phyloP scores from a whole-genome alignment of 2,888 invertebrate genomes.

The Choristoneura rosaceana region DNA sequence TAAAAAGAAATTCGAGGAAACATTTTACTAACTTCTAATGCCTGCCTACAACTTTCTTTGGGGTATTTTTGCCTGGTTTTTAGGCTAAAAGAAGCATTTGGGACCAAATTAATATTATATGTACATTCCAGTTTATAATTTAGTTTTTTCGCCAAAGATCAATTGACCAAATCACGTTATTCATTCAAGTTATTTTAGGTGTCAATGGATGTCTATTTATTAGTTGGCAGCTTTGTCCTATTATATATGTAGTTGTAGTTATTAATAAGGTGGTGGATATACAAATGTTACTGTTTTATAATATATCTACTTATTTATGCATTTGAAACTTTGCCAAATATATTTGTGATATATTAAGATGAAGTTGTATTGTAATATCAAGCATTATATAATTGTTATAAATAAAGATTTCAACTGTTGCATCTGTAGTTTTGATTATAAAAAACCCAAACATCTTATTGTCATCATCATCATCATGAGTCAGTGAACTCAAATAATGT shows the following conservation, averaged over 20 bases:
- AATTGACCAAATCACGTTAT: not conserved
- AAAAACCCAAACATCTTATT: not conserved
- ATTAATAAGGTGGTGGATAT: not conserved
- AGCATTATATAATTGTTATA: not conserved
- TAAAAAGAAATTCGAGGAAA: too few relatives aligned
- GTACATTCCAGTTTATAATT: not conserved
- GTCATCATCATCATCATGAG: too few relatives aligned
- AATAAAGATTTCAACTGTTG: not conserved
- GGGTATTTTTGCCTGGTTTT: too few relatives aligned
- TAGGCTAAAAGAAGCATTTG: not conserved
- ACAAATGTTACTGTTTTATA: not conserved
- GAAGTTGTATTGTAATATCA: not conserved
- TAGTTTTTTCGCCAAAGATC: not conserved
- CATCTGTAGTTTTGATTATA: not conserved
- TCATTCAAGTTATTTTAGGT: too few relatives aligned
- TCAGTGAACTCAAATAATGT: too few relatives aligned
- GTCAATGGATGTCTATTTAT: not conserved
- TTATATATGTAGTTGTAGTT: not conserved
- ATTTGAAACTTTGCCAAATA: constrained; percentile 8
- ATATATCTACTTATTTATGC: not conserved
- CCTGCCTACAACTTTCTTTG: too few relatives aligned
- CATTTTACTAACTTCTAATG: too few relatives aligned
- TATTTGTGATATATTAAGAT: not conserved
- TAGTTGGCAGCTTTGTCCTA: too few relatives aligned
- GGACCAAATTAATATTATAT: not conserved